phyloP scores from a whole-genome alignment of 2,113 vertebrate species.

The Casuarius casuarius region DNA sequence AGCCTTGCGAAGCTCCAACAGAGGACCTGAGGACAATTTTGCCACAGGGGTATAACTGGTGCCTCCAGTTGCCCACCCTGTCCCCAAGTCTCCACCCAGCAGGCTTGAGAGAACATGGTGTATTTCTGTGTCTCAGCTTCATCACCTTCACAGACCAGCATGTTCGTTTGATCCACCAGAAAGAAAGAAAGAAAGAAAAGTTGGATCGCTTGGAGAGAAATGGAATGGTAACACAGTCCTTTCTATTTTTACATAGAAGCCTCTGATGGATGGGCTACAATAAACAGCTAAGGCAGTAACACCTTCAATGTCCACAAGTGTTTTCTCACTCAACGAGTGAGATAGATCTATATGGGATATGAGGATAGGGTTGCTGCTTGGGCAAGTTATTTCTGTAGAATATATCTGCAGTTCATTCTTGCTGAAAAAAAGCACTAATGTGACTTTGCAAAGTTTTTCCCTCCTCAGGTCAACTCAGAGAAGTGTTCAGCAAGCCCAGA shows the following conservation, averaged over 20 bases:
- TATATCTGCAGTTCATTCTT: not conserved
- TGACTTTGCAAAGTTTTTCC: conserved; percentile 24
- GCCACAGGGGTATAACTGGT: rapidly evolving
- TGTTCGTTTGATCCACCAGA: not conserved
- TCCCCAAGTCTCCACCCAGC: not conserved
- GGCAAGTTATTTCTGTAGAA: not conserved
- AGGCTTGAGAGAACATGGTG: not conserved
- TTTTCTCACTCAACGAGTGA: not conserved
- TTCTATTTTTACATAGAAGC: not conserved
- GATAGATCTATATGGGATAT: not conserved
- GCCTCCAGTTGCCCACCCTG: rapidly evolving
- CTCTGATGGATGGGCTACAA: not conserved
- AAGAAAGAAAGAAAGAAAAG: not conserved
- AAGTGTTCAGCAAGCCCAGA: conserved; percentile 18
- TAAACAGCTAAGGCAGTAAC: not conserved
- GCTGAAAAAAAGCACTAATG: not conserved
- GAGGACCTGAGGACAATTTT: not conserved
- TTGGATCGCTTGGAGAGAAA: not conserved
- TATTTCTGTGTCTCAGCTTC: not conserved
- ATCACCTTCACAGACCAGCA: not conserved
- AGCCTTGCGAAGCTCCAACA: not conserved
- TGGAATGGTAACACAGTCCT: not conserved
- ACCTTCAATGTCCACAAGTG: not conserved
- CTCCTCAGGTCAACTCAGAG: not conserved
- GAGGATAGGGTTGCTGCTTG: not conserved